phyloP scores from a whole-genome alignment of 1,140 invertebrate species.

The Zaprionus vittiger region DNA sequence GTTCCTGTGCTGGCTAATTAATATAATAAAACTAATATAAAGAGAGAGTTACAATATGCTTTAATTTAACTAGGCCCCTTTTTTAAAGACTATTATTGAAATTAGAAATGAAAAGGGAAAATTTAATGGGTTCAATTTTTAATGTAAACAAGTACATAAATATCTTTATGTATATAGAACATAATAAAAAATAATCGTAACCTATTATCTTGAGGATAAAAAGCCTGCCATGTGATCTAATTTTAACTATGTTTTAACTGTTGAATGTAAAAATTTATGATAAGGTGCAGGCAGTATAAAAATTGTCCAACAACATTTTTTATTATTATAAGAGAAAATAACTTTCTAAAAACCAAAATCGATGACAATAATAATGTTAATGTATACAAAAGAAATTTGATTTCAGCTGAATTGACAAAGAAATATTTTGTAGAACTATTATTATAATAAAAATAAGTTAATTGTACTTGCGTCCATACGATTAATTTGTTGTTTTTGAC shows the following conservation, averaged over 20 bases:
- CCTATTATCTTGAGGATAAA: conserved; percentile 28
- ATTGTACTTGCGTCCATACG: background rate
- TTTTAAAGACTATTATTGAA: background rate
- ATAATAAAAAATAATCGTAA: conserved; percentile 16
- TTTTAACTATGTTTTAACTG: conserved; percentile 57
- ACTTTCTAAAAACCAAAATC: conserved; percentile 15
- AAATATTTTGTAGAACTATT: background rate
- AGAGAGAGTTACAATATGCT: background rate
- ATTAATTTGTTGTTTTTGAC: background rate
- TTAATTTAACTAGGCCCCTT: background rate
- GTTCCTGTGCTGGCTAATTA: conserved; percentile 41
- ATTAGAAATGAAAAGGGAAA: background rate
- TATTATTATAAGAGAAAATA: conserved; percentile 60
- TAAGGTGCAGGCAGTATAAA: conserved; percentile 35
- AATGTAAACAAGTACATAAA: background rate
- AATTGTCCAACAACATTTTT: conserved; percentile 14
- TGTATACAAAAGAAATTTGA: background rate
- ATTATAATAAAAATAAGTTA: background rate
- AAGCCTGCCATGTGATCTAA: conserved; percentile 69
- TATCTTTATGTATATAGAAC: conserved; percentile 14
- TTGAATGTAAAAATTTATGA: conserved; percentile 11
- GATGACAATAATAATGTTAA: conserved; percentile 24
- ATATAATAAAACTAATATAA: background rate
- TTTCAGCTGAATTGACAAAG: conserved; percentile 1
- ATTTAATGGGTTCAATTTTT: background rate